Evolutionary conservation across 2,797 vertebrate species (phyloP).

Genomic region (Holocentrus rufus): DNA sequence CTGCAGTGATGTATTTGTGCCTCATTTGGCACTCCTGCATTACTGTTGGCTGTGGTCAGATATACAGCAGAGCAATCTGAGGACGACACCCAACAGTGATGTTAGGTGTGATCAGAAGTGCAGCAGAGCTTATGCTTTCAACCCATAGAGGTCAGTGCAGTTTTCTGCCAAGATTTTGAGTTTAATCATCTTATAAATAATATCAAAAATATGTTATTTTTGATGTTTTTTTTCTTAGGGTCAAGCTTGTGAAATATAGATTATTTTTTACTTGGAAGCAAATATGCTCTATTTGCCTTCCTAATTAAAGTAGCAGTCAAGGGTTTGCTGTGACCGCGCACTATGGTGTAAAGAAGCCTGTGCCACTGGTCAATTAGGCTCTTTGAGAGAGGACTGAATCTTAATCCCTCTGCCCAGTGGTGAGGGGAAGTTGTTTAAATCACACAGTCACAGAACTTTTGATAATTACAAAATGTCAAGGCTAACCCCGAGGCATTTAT

Average conservation of each 20-base stretch:
- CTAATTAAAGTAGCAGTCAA: constrained; percentile 35
- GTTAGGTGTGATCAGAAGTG: too few relatives aligned
- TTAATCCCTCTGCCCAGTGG: constrained; percentile 34
- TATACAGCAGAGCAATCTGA: too few relatives aligned
- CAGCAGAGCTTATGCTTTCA: too few relatives aligned
- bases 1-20: too few relatives aligned
- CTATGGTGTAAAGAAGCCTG: constrained; percentile 43
- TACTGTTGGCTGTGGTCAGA: too few relatives aligned
- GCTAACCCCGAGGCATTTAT: constrained; percentile 38
- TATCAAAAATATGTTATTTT: constrained; percentile 12
- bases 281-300: constrained; percentile 47
- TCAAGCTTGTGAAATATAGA: constrained; percentile 25
- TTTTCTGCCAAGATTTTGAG: too few relatives aligned
- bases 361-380: constrained; percentile 55
- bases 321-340: constrained; percentile 42
- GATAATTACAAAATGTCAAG: constrained; percentile 51
- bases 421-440: constrained; percentile 45
- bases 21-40: too few relatives aligned
- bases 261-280: constrained; percentile 37
- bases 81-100: too few relatives aligned
- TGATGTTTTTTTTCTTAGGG: constrained; percentile 13
- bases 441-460: constrained; percentile 43
- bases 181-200: not conserved
- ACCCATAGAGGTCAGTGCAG: too few relatives aligned
- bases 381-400: constrained; percentile 47